Evolutionary conservation across 2,113 vertebrate genomes (phyloP).

Genomic region (Regulus satrapa): DNA sequence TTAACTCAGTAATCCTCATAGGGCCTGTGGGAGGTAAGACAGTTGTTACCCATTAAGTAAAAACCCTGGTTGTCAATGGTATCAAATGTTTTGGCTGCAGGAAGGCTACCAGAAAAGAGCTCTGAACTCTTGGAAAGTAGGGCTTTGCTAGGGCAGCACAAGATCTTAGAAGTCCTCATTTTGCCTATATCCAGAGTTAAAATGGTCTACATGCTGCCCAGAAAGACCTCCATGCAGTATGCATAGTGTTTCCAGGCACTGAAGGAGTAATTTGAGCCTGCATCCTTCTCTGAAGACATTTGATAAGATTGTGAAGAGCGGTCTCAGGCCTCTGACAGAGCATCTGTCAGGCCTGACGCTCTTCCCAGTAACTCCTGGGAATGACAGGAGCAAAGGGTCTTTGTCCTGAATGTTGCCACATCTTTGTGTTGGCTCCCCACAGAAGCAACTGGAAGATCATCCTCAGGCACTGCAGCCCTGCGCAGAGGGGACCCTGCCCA

Average conservation of each 20-base stretch:
- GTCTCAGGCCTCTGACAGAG: not conserved
- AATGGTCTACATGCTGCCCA: not conserved
- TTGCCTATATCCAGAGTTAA: not conserved
- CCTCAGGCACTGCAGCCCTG: not conserved
- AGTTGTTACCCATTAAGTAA: not conserved
- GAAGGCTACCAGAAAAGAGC: not conserved
- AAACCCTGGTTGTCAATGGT: not conserved
- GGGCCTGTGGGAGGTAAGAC: not conserved
- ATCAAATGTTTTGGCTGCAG: not conserved
- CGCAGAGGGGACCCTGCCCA: not conserved
- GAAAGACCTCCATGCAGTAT: not conserved
- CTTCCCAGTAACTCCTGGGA: not conserved
- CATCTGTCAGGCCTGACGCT: not conserved
- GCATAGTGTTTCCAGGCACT: not conserved
- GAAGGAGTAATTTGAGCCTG: not conserved
- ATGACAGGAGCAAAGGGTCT: not conserved
- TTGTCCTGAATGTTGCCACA: not conserved
- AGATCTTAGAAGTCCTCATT: not conserved
- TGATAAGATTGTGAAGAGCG: not conserved
- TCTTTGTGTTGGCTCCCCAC: not conserved
- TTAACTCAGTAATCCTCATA: constrained; percentile 1
- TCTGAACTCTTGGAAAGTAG: not conserved
- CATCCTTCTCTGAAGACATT: not conserved
- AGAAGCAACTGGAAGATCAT: not conserved
- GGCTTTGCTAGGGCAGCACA: not conserved